Conservation (phyloP, 2,888 invertebrate species). For the Adineta ricciae region DNA sequence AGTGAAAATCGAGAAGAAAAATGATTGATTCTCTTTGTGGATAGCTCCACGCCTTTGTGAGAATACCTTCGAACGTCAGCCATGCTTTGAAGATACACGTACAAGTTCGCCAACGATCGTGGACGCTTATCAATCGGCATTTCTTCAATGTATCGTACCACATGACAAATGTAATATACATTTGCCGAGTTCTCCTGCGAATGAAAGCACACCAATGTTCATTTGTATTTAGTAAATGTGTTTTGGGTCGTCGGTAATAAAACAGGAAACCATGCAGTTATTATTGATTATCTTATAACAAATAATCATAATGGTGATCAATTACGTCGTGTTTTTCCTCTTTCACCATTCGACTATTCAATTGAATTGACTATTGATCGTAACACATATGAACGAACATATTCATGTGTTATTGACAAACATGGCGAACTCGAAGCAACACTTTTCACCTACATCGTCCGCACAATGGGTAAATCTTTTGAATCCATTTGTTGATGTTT, state of each 20-base stretch:
- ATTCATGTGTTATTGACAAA: constrained; percentile 3
- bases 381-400: not conserved
- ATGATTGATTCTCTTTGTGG: not conserved
- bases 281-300: not conserved
- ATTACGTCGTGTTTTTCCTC: not conserved
- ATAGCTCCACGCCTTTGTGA: not conserved
- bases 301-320: not conserved
- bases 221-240: not conserved
- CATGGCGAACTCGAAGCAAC: not conserved
- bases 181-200: no score
- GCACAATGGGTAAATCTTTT: not conserved
- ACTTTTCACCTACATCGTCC: not conserved
- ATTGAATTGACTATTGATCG: not conserved
- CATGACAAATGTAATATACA: not conserved
- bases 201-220: no score
- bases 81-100: not conserved
- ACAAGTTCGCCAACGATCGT: not conserved
- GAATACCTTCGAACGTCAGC: not conserved
- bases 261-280: not conserved
- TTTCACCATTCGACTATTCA: not conserved
- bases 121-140: not conserved
- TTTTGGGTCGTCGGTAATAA: not conserved
- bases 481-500: no score
- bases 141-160: not conserved
- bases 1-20: not conserved